Conservation (phyloP, 2,797 vertebrate genomes). For the Manis javanica region DNA sequence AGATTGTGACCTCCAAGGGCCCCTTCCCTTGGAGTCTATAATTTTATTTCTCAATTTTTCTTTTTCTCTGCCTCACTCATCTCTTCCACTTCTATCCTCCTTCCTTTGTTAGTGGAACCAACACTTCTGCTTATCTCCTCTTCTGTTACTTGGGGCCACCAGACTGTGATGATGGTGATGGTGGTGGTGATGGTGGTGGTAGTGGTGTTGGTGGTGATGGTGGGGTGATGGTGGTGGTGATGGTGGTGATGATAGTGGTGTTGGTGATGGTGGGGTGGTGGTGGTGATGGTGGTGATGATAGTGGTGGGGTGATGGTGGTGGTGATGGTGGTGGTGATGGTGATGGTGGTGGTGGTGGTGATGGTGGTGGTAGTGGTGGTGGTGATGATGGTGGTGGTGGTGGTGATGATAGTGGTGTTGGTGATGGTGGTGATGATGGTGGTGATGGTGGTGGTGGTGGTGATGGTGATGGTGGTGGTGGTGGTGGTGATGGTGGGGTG, state of each 20-base stretch:
- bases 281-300: not conserved
- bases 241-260: not conserved
- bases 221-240: too few relatives aligned
- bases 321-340: too few relatives aligned
- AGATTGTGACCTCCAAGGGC: not conserved
- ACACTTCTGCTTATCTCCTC: not conserved
- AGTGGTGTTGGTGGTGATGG: not conserved
- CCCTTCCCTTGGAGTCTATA: not conserved
- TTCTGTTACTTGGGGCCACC: too few relatives aligned
- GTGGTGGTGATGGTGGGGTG: not conserved
- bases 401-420: not conserved
- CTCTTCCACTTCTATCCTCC: not conserved
- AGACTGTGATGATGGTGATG: accelerated
- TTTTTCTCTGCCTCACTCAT: not conserved
- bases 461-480: not conserved
- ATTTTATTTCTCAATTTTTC: accelerated
- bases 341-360: too few relatives aligned
- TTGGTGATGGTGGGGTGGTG: not conserved
- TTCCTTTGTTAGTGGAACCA: not conserved
- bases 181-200: not conserved
- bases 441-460: not conserved
- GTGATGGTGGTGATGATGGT: accelerated
- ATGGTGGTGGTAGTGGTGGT: not conserved
- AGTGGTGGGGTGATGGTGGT: not conserved
- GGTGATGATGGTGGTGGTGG: accelerated